These are phyloP conservation scores for Mongoloraphidia duomilia DNA, from an alignment of 2,888 invertebrate species.

Conservation along the genomic window DNA sequence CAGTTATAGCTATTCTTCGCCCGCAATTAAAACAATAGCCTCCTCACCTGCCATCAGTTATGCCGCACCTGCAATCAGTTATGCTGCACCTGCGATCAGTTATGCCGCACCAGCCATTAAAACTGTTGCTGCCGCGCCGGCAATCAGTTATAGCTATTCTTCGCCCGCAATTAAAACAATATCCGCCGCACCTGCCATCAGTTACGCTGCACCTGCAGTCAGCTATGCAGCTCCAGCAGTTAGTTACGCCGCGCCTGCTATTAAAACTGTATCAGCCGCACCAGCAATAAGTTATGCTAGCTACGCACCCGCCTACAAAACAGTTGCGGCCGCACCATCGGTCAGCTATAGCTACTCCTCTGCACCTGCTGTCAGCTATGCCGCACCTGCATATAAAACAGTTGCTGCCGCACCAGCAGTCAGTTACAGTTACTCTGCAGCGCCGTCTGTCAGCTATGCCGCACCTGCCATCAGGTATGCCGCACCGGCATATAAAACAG, in stretches of 20 bases:
- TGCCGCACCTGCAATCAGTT: conserved; percentile 6
- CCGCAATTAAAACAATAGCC: not conserved
- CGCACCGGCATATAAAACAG: too few relatives aligned
- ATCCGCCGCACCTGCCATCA: conserved; percentile 6
- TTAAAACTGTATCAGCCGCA: not conserved
- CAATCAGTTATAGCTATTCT: not conserved
- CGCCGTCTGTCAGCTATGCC: not conserved
- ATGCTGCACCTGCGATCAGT: conserved; percentile 9
- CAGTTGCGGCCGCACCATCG: conserved; percentile 1
- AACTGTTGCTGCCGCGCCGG: not conserved
- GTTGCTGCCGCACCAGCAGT: conserved; percentile 1
- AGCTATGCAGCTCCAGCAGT: conserved; percentile 19
- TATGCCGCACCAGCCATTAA: conserved; percentile 2
- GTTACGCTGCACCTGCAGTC: conserved; percentile 17
- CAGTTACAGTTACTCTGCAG: conserved; percentile 1
- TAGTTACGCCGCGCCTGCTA: conserved; percentile 9
- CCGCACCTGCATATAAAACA: not conserved
- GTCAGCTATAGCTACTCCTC: conserved; percentile 2
- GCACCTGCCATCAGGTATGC: not conserved
- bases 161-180: not conserved
- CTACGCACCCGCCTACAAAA: not conserved
- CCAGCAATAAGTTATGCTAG: not conserved
- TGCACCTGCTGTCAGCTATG: not conserved
- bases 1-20: conserved; percentile 12
- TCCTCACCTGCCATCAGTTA: not conserved